Evolutionary conservation across 2,888 invertebrate species (phyloP), one percentile per base, ranked within the genome.

Genomic region (Hyppa rectilinea): DNA sequence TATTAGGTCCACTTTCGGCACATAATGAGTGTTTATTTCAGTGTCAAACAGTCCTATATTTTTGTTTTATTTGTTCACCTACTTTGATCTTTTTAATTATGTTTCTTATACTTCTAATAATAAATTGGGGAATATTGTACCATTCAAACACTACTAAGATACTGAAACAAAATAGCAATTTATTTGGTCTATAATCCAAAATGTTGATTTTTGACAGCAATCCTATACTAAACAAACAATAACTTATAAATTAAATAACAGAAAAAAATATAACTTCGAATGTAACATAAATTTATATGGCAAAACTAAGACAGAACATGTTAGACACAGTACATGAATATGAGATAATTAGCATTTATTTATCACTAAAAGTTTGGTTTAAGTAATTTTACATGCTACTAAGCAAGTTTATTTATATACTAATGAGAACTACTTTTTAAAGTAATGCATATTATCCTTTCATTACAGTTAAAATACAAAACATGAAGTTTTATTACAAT

Each of bases 81-180:
- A 26, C 40, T 40, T 47, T 2, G 10, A 23, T 34, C 6, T 36
- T 17, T 45, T 23, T 7, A 38, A 38, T 14, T 23, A 14, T 43
- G n/a, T 29, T 45, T 59, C n/a, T n/a, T 31, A 1, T 34, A 40
- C 2, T 14, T 69, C 4, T 38, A 40, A 14, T 40, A 36, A 67
- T n/a, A 60, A 43, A 45, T 40, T 31, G 14, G 52, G 53, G 34
- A 34, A 70, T 45, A 34, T 56, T 67, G 14, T 59, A 70, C n/a
- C 29, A 74, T 53, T 74, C 45, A 78, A 74, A 74, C 70, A 77
- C 53, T 40, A 59, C 38, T 59, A 70, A 36, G 14, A 59, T 53
- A 74, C 40, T 70, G 5, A 53, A 78, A 53, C 12, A 59, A 50
- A 56, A 36, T 29, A 12, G 20, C 1, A 53, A 53, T 73, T 73